Conservation (phyloP, 2,113 vertebrate species). For the Takifugu flavidus region DNA sequence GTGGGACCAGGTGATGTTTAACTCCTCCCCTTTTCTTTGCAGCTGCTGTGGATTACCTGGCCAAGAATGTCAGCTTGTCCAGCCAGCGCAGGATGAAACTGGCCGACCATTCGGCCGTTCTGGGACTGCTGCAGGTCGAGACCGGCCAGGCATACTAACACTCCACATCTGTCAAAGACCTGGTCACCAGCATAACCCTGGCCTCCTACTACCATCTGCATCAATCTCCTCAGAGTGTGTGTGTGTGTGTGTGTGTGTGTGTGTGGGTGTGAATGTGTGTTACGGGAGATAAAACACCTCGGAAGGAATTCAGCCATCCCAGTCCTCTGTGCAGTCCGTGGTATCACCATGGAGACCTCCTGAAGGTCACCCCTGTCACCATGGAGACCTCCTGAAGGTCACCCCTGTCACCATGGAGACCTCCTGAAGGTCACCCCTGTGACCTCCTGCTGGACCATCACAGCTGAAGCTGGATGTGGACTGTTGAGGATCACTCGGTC, state of each 20-base stretch:
- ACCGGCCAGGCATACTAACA: slow-evolving; percentile 94
- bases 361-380: background rate
- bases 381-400: background rate
- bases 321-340: slow-evolving; percentile 4
- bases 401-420: slow-evolving; percentile 14
- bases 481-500: slow-evolving; percentile 15
- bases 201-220: slow-evolving; percentile 23
- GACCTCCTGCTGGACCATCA: background rate
- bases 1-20: background rate
- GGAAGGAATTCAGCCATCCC: slow-evolving; percentile 39
- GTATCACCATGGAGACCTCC: background rate
- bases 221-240: slow-evolving; percentile 11
- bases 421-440: slow-evolving; percentile 19
- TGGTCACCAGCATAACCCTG: slow-evolving; percentile 56
- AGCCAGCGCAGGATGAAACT: slow-evolving; percentile 98
- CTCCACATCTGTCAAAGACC: slow-evolving; percentile 6
- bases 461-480: background rate
- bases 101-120: slow-evolving; percentile 94
- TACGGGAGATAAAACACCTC: slow-evolving; percentile 20
- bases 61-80: slow-evolving; percentile 97
- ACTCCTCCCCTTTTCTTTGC: slow-evolving; percentile 3
- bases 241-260: background rate
- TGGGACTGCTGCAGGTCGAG: slow-evolving; percentile 97
- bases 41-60: slow-evolving; percentile 98
- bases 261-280: slow-evolving; percentile 2